These are phyloP conservation scores for Microtus ochrogaster DNA, from an alignment of 2,113 vertebrate genomes.

Conservation along the genomic window DNA sequence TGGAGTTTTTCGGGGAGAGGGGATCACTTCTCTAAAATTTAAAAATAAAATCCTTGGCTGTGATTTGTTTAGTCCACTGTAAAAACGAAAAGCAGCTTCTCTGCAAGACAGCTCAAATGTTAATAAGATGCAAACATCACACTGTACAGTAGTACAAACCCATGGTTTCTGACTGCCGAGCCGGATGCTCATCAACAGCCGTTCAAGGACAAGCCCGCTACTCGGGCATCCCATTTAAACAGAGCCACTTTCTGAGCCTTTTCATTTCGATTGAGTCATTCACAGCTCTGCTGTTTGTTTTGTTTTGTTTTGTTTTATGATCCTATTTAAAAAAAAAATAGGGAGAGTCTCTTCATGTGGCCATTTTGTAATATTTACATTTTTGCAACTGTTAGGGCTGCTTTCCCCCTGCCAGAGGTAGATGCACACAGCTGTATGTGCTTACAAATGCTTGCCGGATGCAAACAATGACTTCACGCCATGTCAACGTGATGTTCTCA, in stretches of 20 bases:
- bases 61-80: not conserved
- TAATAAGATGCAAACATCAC: conserved; percentile 62
- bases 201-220: not conserved
- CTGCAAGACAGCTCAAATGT: conserved; percentile 66
- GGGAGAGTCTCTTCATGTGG: not conserved
- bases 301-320: too few species aligned
- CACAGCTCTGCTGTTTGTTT: not conserved
- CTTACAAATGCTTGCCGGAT: not conserved
- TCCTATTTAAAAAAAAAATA: too few species aligned
- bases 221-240: not conserved
- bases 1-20: not conserved
- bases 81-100: conserved; percentile 65
- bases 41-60: not conserved
- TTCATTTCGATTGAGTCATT: not conserved
- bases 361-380: not conserved
- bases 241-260: not conserved
- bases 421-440: not conserved
- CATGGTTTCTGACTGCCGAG: conserved; percentile 13
- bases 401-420: not conserved
- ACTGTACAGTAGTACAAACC: conserved; percentile 60
- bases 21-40: not conserved
- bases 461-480: not conserved
- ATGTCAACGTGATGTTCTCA: not conserved
- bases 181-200: not conserved
- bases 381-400: not conserved